These are phyloP conservation scores for Patiria pectinifera DNA, from an alignment of 53 echinoderm and acorn worm genomes.

Conservation along the genomic window DNA sequence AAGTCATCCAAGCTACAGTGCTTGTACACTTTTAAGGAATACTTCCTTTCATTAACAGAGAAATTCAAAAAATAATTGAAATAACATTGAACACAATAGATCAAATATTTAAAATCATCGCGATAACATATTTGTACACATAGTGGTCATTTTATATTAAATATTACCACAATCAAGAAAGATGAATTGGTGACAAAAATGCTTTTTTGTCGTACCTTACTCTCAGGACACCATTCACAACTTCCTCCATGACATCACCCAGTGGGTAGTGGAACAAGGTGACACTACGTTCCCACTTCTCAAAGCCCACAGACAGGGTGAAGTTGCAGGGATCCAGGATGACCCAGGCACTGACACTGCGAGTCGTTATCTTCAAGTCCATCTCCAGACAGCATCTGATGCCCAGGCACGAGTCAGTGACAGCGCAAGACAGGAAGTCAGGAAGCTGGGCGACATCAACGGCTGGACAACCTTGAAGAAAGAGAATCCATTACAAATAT, in stretches of 20 bases:
- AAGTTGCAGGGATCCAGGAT: constrained; percentile 59
- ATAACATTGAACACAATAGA: no score
- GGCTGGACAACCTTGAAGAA: not conserved
- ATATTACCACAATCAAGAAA: no score
- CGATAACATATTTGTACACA: no score
- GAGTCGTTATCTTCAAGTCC: constrained; percentile 55
- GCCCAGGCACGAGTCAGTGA: constrained; percentile 52
- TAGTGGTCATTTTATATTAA: no score
- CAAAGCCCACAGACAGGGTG: constrained; percentile 55
- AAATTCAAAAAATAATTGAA: no score
- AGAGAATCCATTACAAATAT: not conserved
- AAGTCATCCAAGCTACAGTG: no score
- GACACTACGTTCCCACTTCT: constrained; percentile 46
- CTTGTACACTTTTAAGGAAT: no score
- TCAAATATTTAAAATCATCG: no score
- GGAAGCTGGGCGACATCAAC: not conserved
- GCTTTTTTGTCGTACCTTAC: constrained; percentile 17
- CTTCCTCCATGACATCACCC: constrained; percentile 51
- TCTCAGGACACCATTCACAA: constrained; percentile 27
- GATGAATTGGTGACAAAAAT: no score
- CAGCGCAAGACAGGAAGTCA: constrained; percentile 41
- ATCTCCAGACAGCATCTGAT: constrained; percentile 51
- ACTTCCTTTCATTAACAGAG: no score
- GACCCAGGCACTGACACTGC: constrained; percentile 45
- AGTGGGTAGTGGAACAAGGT: constrained; percentile 52